Base-by-base conservation (phyloP, 1,140 invertebrate genomes). In the Pentalonia nigronervosa region DNA sequence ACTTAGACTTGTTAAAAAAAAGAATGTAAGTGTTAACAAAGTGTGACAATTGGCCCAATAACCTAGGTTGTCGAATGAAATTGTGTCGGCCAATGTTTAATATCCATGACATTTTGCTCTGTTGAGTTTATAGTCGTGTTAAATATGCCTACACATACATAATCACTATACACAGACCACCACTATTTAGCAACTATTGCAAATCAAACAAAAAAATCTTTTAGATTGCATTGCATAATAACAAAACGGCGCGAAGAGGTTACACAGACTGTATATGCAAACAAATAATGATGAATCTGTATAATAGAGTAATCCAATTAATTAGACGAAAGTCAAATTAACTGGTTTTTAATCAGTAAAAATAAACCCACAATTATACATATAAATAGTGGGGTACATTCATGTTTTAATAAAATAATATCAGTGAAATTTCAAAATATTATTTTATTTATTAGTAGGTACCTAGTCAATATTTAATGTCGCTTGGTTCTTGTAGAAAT, bases 1-100 rank as follows among this genome's bases (percentile, higher is more conserved):
- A 60, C 36, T 90, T 50, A 45, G 34, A 86, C 21, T 25, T 41
- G 30, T 93, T 41, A 23, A 48, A 92, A 76, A 47, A 81, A 91
- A 34, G 60, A 48, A 91, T 45, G 41, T 41, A 84, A 34, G 67
- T 93, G 91, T 45, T 93, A 86, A 93, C 76, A 86, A 93, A 93
- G 48, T 93, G 91, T 93, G 91, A 93, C 91, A 93, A 93, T 93
- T 93, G 91, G 48, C 91, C 91, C 76, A 84, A 93, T 93, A 93
- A 93, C 91, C 91, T 84, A 93, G 91, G 81, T 11, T 93, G 50
- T 45, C 21, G 60, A 93, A 93, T 45, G 91, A 93, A 93, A 93
- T 86, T 93, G 81, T 93, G 48, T 86, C 76, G 45, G 48, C 48
- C 25, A 14, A 53, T 93, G 91, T 93, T 86, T 93, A 93, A 93